Conservation (phyloP, 2,113 vertebrate species). For the Pelecanoides urinatrix region DNA sequence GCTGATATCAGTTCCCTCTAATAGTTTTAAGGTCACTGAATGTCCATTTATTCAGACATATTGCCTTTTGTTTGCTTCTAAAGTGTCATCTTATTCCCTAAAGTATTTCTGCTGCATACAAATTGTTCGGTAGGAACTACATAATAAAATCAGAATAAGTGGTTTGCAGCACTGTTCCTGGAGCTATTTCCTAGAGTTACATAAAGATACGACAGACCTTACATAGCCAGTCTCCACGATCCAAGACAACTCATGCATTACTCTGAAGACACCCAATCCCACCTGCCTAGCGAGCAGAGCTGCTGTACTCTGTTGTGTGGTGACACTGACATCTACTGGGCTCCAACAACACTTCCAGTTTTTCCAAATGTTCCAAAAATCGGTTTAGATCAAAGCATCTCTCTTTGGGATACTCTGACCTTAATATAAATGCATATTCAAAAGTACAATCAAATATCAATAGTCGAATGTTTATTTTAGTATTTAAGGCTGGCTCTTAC, state of each 20-base stretch:
- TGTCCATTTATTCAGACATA: not conserved
- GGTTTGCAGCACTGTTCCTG: not conserved
- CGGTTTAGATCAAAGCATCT: not conserved
- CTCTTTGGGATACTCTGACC: not conserved
- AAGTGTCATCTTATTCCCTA: not conserved
- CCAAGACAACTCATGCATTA: not conserved
- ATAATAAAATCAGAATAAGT: not conserved
- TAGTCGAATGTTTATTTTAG: not conserved
- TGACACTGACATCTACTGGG: conserved; percentile 56
- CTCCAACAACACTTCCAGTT: not conserved
- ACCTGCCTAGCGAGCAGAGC: not conserved
- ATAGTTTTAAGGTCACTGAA: not conserved
- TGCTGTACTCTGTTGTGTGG: not conserved
- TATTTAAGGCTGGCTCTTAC: not conserved
- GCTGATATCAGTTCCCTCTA: not conserved
- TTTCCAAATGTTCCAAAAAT: not conserved
- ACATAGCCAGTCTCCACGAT: not conserved
- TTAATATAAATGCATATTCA: not conserved
- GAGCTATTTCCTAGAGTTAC: not conserved
- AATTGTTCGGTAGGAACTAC: not conserved
- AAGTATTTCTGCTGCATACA: not conserved
- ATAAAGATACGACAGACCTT: not conserved
- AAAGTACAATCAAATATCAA: not conserved
- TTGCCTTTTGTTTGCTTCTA: not conserved
- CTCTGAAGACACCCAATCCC: not conserved